phyloP scores from a whole-genome alignment of 2,888 invertebrate genomes.

The Empis livida region DNA sequence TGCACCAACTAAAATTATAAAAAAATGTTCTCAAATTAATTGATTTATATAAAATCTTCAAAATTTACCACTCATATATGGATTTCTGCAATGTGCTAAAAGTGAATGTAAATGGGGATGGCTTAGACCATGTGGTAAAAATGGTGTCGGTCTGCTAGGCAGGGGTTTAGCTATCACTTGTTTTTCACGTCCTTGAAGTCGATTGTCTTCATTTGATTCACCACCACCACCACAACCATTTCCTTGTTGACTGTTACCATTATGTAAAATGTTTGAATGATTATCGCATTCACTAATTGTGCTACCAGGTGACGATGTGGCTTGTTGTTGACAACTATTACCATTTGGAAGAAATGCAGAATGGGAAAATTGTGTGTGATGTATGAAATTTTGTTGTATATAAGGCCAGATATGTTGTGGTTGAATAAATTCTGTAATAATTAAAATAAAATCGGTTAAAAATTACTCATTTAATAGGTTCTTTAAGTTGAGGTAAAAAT shows the following conservation, averaged over 20 bases:
- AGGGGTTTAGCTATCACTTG: conserved; percentile 67
- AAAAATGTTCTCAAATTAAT: neutral
- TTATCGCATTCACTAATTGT: conserved; percentile 37
- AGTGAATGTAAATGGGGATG: conserved; percentile 71
- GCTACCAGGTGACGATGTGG: conserved; percentile 37
- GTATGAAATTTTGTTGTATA: conserved; percentile 38
- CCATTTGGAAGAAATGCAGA: conserved; percentile 35
- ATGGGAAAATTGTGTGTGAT: conserved; percentile 35
- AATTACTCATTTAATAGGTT: no score
- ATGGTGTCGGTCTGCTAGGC: conserved; percentile 55
- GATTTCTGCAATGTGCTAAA: conserved; percentile 70
- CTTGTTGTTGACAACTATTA: conserved; percentile 38
- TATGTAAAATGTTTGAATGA: conserved; percentile 24
- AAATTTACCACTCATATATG: conserved; percentile 56
- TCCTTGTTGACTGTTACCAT: conserved; percentile 26
- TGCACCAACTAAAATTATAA: conserved; percentile 35
- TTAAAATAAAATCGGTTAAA: no score
- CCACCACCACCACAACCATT: conserved; percentile 9
- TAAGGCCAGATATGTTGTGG: conserved; percentile 40
- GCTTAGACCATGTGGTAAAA: conserved; percentile 56
- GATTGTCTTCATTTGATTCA: conserved; percentile 19
- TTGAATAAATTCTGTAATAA: conserved; percentile 34
- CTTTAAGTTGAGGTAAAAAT: no score
- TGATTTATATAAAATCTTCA: neutral
- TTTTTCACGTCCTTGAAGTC: conserved; percentile 25